phyloP scores from a whole-genome alignment of 2,888 invertebrate species.

The Minunthozetes semirufus region DNA sequence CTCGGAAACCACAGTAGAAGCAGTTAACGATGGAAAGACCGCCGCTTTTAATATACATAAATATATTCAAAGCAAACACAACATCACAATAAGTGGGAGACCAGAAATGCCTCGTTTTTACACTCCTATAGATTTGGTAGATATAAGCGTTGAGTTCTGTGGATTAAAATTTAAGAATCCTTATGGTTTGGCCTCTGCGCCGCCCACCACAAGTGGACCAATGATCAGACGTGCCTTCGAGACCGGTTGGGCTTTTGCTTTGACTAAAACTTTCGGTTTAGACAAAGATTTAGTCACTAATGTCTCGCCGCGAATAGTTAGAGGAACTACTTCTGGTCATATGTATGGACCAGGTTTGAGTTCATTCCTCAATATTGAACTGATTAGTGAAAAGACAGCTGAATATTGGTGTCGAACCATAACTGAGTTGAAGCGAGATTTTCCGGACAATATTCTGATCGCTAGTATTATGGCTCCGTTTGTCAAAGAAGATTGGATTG shows the following conservation, averaged over 20 bases:
- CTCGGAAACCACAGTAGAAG: slow-evolving; percentile 95
- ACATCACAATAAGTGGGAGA: neutral
- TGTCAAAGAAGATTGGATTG: slow-evolving; percentile 78
- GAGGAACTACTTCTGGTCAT: slow-evolving; percentile 85
- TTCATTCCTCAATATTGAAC: slow-evolving; percentile 91
- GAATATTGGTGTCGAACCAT: slow-evolving; percentile 89
- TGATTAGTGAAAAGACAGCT: slow-evolving; percentile 92
- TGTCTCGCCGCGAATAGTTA: slow-evolving; percentile 90
- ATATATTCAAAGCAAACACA: slow-evolving; percentile 64
- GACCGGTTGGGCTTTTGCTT: slow-evolving; percentile 94
- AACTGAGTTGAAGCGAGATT: slow-evolving; percentile 78
- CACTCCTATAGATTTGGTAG: slow-evolving; percentile 85
- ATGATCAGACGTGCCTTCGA: slow-evolving; percentile 94
- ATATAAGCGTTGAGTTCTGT: slow-evolving; percentile 84
- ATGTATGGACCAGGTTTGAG: slow-evolving; percentile 92
- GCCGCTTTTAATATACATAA: slow-evolving; percentile 94
- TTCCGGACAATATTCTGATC: slow-evolving; percentile 81
- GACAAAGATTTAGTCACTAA: slow-evolving; percentile 96
- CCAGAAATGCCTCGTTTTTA: slow-evolving; percentile 73
- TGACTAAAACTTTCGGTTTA: slow-evolving; percentile 91
- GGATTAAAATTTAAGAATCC: slow-evolving; percentile 92
- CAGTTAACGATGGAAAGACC: slow-evolving; percentile 96
- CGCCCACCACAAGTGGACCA: slow-evolving; percentile 84
- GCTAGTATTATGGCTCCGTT: slow-evolving; percentile 93
- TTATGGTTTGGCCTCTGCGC: slow-evolving; percentile 93